Evolutionary conservation across 1,140 invertebrate genomes (phyloP).

Genomic region (Cyphomyrmex costatus): DNA sequence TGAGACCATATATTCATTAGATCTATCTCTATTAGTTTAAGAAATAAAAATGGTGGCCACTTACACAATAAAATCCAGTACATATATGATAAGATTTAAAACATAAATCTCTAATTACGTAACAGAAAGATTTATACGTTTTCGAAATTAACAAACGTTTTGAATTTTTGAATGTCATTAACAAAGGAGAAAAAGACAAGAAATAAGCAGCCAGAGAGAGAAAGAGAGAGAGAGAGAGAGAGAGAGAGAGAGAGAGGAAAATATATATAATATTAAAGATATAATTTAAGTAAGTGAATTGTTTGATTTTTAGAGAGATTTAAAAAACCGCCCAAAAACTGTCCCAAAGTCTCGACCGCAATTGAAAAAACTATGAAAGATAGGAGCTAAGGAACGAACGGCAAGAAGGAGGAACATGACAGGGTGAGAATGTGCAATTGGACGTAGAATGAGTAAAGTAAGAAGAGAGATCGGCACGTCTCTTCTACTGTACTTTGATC

Average conservation of each 20-base stretch:
- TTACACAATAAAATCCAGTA: too few relatives aligned
- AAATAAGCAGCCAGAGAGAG: background rate
- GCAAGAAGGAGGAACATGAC: background rate
- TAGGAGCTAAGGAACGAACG: background rate
- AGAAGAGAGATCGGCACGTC: conserved; percentile 9
- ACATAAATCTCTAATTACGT: too few relatives aligned
- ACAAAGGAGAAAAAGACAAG: background rate
- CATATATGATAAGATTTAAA: too few relatives aligned
- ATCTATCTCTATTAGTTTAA: too few relatives aligned
- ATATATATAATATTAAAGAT: conserved; percentile 8
- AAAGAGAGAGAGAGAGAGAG: too few relatives aligned
- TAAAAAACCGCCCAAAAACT: background rate
- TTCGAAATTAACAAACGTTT: background rate
- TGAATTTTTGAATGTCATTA: background rate
- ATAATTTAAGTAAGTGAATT: background rate
- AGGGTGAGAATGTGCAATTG: background rate
- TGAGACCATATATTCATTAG: too few relatives aligned
- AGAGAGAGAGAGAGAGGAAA: background rate
- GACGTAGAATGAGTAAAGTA: background rate
- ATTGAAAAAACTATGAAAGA: background rate
- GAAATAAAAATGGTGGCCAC: too few relatives aligned
- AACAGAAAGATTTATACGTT: too few relatives aligned
- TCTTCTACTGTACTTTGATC: conserved; percentile 36
- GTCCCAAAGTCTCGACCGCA: background rate
- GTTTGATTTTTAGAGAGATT: conserved; percentile 3